Evolutionary conservation across 2,113 vertebrate species (phyloP).

Genomic region (Psilopsiagon aurifrons): DNA sequence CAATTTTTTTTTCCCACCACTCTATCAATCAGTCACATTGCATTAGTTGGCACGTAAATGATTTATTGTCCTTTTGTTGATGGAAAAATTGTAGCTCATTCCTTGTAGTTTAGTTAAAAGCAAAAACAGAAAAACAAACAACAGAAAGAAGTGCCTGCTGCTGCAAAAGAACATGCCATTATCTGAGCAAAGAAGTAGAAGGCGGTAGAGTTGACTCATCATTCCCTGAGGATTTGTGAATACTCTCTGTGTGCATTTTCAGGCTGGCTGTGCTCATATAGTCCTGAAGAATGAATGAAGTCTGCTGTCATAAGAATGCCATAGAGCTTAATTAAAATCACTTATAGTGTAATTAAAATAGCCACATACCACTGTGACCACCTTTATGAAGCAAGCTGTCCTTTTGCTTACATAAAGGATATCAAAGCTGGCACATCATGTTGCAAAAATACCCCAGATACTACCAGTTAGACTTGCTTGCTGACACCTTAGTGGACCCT

Average conservation of each 20-base stretch:
- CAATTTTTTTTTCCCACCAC: not conserved
- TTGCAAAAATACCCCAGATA: not conserved
- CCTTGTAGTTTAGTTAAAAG: not conserved
- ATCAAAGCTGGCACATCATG: not conserved
- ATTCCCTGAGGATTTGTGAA: not conserved
- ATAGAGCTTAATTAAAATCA: constrained; percentile 13
- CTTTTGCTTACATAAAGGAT: not conserved
- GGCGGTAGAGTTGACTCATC: not conserved
- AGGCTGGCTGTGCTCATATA: not conserved
- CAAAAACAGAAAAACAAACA: not conserved
- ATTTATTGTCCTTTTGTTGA: not conserved
- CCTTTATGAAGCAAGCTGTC: not conserved
- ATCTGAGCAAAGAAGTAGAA: not conserved
- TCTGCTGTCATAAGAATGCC: not conserved
- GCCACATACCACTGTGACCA: not conserved
- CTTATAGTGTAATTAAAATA: constrained; percentile 23
- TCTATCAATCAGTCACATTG: not conserved
- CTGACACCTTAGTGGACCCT: not conserved
- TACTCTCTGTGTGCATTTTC: not conserved
- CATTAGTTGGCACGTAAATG: not conserved
- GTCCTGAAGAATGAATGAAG: not conserved
- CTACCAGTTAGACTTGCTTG: not conserved
- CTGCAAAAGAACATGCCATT: not conserved
- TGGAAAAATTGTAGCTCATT: not conserved
- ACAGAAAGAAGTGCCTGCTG: not conserved